These are phyloP conservation scores for Podargus strigoides DNA, from an alignment of 2,797 vertebrate species.

Conservation along the genomic window DNA sequence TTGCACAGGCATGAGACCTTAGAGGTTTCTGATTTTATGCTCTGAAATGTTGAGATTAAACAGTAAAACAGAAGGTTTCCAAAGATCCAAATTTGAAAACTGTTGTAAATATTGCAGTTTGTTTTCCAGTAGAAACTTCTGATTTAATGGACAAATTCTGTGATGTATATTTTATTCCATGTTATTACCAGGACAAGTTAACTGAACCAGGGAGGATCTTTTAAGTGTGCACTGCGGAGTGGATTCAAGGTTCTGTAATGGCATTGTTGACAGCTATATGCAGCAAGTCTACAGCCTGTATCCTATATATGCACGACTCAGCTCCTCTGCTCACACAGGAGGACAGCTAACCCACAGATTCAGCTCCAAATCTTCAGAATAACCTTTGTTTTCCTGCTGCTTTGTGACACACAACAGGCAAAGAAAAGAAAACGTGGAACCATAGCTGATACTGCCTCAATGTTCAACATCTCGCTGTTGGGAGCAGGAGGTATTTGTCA, in stretches of 20 bases:
- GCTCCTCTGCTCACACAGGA: background rate
- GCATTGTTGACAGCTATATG: background rate
- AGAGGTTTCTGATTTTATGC: background rate
- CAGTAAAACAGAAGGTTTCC: background rate
- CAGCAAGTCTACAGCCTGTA: fast-evolving
- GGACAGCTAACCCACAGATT: background rate
- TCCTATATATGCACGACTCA: fast-evolving
- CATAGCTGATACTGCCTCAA: fast-evolving
- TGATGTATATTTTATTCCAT: background rate
- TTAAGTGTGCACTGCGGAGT: fast-evolving
- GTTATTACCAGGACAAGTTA: fast-evolving
- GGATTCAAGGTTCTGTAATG: fast-evolving
- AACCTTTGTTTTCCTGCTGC: background rate
- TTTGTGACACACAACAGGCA: background rate
- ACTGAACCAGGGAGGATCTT: background rate
- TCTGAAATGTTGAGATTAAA: background rate
- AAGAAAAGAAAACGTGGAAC: background rate
- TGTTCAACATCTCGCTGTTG: background rate
- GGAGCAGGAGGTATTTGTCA: background rate
- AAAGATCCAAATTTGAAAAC: background rate
- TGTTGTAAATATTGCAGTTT: background rate
- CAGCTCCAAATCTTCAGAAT: background rate
- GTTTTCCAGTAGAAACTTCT: background rate
- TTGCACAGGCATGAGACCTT: background rate
- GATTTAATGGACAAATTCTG: fast-evolving